phyloP scores from a whole-genome alignment of 1,140 invertebrate genomes.

The Caenorhabditis tropicalis region DNA sequence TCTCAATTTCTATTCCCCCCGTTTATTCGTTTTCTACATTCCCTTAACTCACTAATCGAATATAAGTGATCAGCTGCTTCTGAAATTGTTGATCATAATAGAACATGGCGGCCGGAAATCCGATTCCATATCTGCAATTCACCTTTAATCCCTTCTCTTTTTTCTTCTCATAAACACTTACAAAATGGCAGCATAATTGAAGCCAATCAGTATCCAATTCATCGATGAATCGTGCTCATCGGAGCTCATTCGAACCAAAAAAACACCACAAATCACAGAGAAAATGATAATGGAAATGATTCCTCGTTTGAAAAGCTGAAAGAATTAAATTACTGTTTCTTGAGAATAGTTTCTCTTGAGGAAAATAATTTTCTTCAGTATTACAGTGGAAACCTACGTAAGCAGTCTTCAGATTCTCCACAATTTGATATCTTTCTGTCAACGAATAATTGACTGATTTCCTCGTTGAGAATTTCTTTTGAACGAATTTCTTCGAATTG shows the following conservation, averaged over 20 bases:
- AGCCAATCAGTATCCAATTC: slow-evolving; percentile 48
- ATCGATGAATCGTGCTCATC: slow-evolving; percentile 33
- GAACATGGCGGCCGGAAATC: slow-evolving; percentile 44
- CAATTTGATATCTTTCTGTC: slow-evolving; percentile 35
- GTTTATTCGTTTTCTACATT: too few species aligned
- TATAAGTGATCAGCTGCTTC: not conserved
- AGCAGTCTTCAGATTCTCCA: slow-evolving; percentile 44
- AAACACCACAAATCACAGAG: slow-evolving; percentile 25
- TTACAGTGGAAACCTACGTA: not conserved
- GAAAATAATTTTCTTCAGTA: not conserved
- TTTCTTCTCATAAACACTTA: not conserved
- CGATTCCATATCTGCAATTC: slow-evolving; percentile 35
- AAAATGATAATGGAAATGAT: slow-evolving; percentile 37
- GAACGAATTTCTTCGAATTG: slow-evolving; percentile 27
- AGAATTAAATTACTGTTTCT: not conserved
- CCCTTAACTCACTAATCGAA: not conserved
- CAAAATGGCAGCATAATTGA: slow-evolving; percentile 47
- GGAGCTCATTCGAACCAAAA: not conserved
- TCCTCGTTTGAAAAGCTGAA: slow-evolving; percentile 41
- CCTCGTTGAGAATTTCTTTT: slow-evolving; percentile 8
- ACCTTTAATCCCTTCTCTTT: not conserved
- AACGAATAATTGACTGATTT: slow-evolving; percentile 14
- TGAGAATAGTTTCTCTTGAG: too few species aligned
- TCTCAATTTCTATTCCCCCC: too few species aligned
- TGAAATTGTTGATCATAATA: slow-evolving; percentile 43